phyloP scores from a whole-genome alignment of 1,140 invertebrate genomes.

The Chymomyza costata region DNA sequence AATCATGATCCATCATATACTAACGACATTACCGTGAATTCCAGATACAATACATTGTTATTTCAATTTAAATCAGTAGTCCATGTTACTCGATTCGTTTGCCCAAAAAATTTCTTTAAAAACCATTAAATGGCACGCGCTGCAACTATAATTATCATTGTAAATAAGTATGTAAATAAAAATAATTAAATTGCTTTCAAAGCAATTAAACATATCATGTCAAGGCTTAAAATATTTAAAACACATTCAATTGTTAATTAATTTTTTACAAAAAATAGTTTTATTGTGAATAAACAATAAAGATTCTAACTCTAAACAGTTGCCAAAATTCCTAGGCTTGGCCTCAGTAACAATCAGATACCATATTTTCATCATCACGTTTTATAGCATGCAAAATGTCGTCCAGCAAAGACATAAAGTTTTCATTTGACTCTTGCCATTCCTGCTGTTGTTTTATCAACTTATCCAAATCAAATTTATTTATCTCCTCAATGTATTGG shows the following conservation, averaged over 20 bases:
- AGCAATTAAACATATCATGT: neutral
- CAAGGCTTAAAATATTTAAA: neutral
- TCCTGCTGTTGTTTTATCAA: slow-evolving; percentile 77
- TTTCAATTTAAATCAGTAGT: too few species aligned
- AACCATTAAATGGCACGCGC: too few species aligned
- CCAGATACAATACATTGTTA: too few species aligned
- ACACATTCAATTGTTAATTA: neutral
- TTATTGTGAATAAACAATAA: neutral
- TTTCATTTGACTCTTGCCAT: slow-evolving; percentile 79
- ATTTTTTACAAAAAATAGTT: neutral
- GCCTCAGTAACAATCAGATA: slow-evolving; percentile 81
- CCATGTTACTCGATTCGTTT: too few species aligned
- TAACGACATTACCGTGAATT: too few species aligned
- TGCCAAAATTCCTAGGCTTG: slow-evolving; percentile 1
- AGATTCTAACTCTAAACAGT: slow-evolving; percentile 7
- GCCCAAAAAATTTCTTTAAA: too few species aligned
- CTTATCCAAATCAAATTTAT: slow-evolving; percentile 77
- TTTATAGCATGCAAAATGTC: slow-evolving; percentile 80
- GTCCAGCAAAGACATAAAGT: slow-evolving; percentile 80
- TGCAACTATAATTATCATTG: too few species aligned
- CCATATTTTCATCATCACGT: slow-evolving; percentile 76
- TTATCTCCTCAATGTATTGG: slow-evolving; percentile 77
- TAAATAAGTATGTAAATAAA: too few species aligned
- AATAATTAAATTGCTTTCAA: too few species aligned
- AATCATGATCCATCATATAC: too few species aligned